Conservation (phyloP, 2,797 vertebrate genomes). For the Mallotus villosus region DNA sequence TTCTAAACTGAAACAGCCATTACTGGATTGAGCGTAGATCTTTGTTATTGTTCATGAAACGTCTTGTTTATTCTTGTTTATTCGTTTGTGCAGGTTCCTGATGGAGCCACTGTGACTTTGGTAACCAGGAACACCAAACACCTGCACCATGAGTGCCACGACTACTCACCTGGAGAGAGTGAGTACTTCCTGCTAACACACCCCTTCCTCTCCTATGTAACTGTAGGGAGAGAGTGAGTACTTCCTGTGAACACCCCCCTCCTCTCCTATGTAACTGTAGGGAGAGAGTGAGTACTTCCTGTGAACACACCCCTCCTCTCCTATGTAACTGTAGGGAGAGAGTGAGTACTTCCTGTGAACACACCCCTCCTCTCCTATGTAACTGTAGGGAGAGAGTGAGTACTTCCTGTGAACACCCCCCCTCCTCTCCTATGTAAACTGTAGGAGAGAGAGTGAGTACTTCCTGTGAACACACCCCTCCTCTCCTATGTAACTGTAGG, state of each 20-base stretch:
- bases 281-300: background rate
- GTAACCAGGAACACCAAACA: slow-evolving; percentile 95
- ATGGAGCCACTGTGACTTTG: slow-evolving; percentile 91
- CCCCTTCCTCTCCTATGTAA: background rate
- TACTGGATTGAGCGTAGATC: background rate
- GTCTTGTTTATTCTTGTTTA: background rate
- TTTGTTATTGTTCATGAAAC: too few species aligned
- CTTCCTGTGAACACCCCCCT: too few species aligned
- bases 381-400: too few species aligned
- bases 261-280: background rate
- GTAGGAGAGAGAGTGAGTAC: too few species aligned
- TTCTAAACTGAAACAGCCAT: too few species aligned
- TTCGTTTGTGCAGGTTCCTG: slow-evolving; percentile 81
- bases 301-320: background rate
- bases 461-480: too few species aligned
- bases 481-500: too few species aligned
- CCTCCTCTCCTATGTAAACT: too few species aligned
- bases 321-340: background rate
- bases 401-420: too few species aligned
- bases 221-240: background rate
- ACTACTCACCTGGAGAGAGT: slow-evolving; percentile 85
- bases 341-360: too few species aligned
- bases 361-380: background rate
- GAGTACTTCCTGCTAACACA: background rate
- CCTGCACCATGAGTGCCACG: slow-evolving; percentile 92